Evolutionary conservation across 2,797 vertebrate genomes (phyloP), one percentile per base, ranked within the genome.

Genomic region (Mallotus villosus): DNA sequence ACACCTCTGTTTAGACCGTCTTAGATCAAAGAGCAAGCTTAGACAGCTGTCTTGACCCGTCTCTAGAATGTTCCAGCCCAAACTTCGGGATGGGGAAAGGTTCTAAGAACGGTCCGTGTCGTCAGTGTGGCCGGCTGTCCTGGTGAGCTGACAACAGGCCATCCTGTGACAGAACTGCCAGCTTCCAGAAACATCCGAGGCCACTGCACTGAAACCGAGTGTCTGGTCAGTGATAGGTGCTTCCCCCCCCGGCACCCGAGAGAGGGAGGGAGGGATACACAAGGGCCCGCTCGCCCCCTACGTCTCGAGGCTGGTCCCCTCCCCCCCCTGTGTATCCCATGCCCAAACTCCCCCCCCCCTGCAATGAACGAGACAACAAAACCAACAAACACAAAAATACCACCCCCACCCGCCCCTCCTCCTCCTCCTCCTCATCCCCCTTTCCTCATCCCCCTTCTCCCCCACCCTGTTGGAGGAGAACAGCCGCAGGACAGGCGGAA

Each of bases 341-440:
- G 5, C 32, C 32, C 88, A 90, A 93, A 94, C 91, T 92, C 90
- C 90, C 94, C 93, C 93, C 93, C 94, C 92, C 88, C 90, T 73
- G 82, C 86, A 77, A 88, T 81, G 62, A 71, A 76, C 80, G 80
- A 72, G 1, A 2, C 16, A 59, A 77, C 41, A 81, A 68, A 19
- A 72, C 70, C 70, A 79, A 84, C 37, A 66, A 71, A 77, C 71
- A 67, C 66, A 16, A 72, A 67, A 34, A 58, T 66, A 22, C 4
- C 46, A 16, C 60, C 78, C 90, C 85, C 87, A 88, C 90, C 91
- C 88, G 86, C 89, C 74, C 84, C 85, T 84, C 90, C 87, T 88
- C 91, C 78, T 83, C 74, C 81, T 80, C 85, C 85, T 83, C 74
- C 81, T 81, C 46, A 88, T 86, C 89, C 73, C 88, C 91, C 78